Evolutionary conservation across 64 coral and sea anemone species (phyloP).

Genomic region (Montipora sp.): DNA sequence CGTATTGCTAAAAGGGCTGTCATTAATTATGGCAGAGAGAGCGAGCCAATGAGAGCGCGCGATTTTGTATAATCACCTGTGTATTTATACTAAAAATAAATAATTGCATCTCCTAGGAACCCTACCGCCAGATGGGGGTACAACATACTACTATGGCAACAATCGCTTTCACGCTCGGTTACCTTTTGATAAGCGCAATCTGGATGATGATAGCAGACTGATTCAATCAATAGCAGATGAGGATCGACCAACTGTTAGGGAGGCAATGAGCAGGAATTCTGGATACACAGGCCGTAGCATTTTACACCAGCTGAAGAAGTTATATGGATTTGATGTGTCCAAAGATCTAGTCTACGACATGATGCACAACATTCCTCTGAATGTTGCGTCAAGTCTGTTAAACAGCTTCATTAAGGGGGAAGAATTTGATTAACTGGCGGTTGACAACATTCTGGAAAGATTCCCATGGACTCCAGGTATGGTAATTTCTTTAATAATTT

Average conservation of each 20-base stretch:
- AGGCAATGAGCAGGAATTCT: not conserved
- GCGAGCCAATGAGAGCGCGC: too few species aligned
- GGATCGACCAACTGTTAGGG: not conserved
- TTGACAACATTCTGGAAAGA: not conserved
- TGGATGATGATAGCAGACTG: not conserved
- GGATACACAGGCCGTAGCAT: not conserved
- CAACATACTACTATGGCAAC: conserved; percentile 21
- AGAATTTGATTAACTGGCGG: not conserved
- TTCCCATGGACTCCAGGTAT: conserved; percentile 57
- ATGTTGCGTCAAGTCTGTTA: conserved; percentile 18
- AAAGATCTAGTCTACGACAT: conserved; percentile 2
- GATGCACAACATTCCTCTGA: conserved; percentile 36
- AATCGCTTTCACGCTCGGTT: not conserved
- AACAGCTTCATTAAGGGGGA: not conserved
- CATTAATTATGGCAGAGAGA: not conserved
- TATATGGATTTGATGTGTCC: not conserved
- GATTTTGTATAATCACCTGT: too few species aligned
- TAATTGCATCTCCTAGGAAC: not conserved
- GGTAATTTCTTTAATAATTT: not conserved
- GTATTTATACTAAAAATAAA: not conserved
- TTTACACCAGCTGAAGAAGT: not conserved
- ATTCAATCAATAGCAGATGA: conserved; percentile 2
- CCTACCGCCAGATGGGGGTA: not conserved
- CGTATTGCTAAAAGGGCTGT: not conserved
- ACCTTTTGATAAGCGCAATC: not conserved